These are phyloP conservation scores for Brachypteracias leptosomus DNA, from an alignment of 2,113 vertebrate genomes.

Conservation along the genomic window DNA sequence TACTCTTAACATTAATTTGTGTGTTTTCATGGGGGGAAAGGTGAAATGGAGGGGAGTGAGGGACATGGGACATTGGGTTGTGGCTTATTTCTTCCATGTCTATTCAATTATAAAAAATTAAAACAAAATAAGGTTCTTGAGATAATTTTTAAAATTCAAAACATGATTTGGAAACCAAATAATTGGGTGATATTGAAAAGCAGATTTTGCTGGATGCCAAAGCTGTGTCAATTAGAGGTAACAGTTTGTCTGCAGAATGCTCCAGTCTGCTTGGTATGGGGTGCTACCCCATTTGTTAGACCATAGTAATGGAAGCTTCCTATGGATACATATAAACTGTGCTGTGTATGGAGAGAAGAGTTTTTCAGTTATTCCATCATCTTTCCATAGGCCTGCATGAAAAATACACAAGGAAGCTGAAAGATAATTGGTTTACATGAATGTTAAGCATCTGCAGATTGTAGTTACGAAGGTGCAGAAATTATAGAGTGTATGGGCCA, in stretches of 20 bases:
- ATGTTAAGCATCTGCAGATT: not conserved
- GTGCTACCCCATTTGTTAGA: not conserved
- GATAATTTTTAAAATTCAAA: not conserved
- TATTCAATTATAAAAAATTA: not conserved
- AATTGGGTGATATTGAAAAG: not conserved
- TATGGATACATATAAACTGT: not conserved
- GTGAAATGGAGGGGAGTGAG: not conserved
- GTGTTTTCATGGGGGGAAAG: not conserved
- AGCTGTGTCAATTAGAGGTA: not conserved
- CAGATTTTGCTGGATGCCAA: not conserved
- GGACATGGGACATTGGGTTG: not conserved
- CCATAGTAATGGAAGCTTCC: not conserved
- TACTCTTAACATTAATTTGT: not conserved
- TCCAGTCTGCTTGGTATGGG: not conserved
- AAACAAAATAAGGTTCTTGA: not conserved
- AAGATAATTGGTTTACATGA: not conserved
- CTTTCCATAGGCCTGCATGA: not conserved
- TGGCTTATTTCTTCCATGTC: not conserved
- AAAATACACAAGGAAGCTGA: not conserved
- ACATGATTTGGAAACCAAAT: not conserved
- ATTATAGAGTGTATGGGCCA: not conserved
- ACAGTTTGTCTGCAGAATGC: accelerated
- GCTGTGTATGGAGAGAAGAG: not conserved
- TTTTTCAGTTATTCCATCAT: not conserved
- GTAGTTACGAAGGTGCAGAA: not conserved